Evolutionary conservation across 2,797 vertebrate species (phyloP).

Genomic region (Danio albolineatus): DNA sequence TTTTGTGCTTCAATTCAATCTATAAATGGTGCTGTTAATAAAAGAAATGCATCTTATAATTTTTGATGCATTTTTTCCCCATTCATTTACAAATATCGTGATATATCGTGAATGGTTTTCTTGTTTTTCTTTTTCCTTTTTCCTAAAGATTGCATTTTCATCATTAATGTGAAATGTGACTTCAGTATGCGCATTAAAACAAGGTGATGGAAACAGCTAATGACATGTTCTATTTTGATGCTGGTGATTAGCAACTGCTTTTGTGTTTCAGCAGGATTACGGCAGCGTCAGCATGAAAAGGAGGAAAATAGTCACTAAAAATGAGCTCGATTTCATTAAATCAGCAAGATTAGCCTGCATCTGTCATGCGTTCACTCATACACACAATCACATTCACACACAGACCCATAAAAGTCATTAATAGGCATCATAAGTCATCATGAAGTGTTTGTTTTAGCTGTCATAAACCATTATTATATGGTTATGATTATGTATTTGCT

Average conservation of each 20-base stretch:
- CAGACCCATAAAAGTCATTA: conserved; percentile 24
- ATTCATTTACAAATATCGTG: too few species aligned
- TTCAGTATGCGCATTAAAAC: too few species aligned
- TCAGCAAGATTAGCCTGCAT: conserved; percentile 61
- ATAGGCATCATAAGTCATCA: conserved; percentile 22
- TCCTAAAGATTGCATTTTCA: too few species aligned
- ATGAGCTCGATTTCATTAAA: conserved; percentile 64
- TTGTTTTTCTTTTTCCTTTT: too few species aligned
- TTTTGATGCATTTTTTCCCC: too few species aligned
- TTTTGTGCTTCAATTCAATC: too few species aligned
- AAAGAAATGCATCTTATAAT: too few species aligned
- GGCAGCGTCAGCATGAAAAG: conserved; percentile 47
- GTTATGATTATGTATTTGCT: conserved; percentile 9
- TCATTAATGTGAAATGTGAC: too few species aligned
- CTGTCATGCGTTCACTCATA: conserved; percentile 56
- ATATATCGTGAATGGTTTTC: too few species aligned
- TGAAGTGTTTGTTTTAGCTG: conserved; percentile 21
- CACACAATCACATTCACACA: conserved; percentile 24
- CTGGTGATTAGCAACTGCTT: conserved; percentile 59
- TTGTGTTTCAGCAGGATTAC: conserved; percentile 64
- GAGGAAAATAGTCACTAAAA: conserved; percentile 63
- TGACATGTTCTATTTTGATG: conserved; percentile 50
- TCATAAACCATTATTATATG: conserved; percentile 13
- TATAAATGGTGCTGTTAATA: too few species aligned
- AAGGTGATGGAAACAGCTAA: too few species aligned